A percentile compares a stretch with the other conserved stretches of the same genome.
Conservation (phyloP, 2,888 invertebrate species). For the Heliconius aoede region DNA sequence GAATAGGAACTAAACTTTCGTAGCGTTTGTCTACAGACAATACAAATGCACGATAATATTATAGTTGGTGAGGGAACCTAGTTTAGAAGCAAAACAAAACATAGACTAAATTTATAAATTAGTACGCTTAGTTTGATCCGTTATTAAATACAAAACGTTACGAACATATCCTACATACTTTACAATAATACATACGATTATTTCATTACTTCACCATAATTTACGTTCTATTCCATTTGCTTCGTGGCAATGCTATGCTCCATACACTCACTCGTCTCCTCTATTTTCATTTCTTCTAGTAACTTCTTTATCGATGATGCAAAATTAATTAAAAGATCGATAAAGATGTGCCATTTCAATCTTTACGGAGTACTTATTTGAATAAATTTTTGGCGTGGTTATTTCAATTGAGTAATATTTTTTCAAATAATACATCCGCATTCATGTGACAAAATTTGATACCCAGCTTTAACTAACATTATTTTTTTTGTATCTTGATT, state of each 20-base stretch:
- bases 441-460: conserved; percentile 44
- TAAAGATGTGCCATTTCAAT: conserved; percentile 27
- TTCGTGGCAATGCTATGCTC: conserved; percentile 82
- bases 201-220: conserved; percentile 67
- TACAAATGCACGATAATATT: conserved; percentile 65
- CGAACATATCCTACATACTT: conserved; percentile 26
- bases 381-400: conserved; percentile 37
- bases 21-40: conserved; percentile 39
- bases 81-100: conserved; percentile 27
- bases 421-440: conserved; percentile 46
- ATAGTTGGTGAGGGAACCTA: conserved; percentile 56
- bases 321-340: conserved; percentile 21
- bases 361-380: conserved; percentile 44
- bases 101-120: conserved; percentile 22
- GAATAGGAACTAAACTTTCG: conserved; percentile 54
- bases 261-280: conserved; percentile 59
- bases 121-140: conserved; percentile 28
- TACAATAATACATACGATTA: conserved; percentile 48
- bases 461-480: conserved; percentile 81
- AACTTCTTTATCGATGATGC: conserved; percentile 47
- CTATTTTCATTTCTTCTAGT: conserved; percentile 54
- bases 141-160: conserved; percentile 22
- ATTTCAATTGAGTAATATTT: background rate
- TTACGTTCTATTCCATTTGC: conserved; percentile 76
- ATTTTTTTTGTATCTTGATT: conserved; percentile 83